phyloP scores from a whole-genome alignment of 2,113 vertebrate species.

The Nipponia nippon region DNA sequence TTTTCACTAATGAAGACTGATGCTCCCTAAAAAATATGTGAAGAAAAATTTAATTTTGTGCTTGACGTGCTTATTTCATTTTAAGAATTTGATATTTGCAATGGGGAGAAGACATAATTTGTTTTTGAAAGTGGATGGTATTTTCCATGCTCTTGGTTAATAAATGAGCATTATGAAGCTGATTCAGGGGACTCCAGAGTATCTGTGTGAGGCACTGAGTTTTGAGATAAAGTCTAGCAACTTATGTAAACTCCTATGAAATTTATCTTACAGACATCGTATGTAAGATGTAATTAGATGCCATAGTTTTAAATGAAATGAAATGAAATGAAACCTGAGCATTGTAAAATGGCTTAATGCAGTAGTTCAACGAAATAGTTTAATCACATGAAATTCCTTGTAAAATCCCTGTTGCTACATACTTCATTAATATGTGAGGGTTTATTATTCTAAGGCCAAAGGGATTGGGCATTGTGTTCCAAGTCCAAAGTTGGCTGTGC shows the following conservation, averaged over 20 bases:
- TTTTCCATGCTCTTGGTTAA: background rate
- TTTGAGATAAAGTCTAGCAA: background rate
- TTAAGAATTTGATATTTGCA: background rate
- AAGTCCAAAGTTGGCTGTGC: background rate
- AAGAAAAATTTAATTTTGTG: background rate
- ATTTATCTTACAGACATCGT: background rate
- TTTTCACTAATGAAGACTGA: background rate
- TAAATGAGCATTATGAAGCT: background rate
- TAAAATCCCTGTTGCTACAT: background rate
- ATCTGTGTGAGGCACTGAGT: background rate
- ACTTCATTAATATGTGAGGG: background rate
- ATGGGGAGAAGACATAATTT: background rate
- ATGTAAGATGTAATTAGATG: background rate
- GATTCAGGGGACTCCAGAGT: background rate
- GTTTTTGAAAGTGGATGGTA: background rate
- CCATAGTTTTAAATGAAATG: background rate
- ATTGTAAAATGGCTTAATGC: background rate
- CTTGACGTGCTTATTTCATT: background rate
- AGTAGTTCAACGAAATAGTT: background rate
- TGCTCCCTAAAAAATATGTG: background rate
- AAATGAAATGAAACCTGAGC: background rate
- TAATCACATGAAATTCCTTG: background rate
- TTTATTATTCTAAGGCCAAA: background rate
- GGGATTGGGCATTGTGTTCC: accelerated
- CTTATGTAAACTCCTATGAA: background rate